Evolutionary conservation across 2,888 invertebrate species (phyloP), one percentile per base, ranked within the genome.

Genomic region (Lacanobia wlatinum): DNA sequence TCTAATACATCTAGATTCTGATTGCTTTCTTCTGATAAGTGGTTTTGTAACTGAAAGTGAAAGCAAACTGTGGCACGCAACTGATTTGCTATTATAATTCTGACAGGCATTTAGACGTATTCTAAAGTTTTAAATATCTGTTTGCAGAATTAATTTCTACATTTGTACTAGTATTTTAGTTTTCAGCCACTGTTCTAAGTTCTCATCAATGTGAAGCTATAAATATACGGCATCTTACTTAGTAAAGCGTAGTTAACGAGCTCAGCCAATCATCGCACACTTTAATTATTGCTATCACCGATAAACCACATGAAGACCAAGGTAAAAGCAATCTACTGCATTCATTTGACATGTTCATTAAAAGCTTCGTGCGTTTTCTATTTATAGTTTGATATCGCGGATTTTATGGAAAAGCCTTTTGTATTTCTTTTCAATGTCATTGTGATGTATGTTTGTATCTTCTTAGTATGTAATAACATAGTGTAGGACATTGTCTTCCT

Each of bases 401-500:
- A 52, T 52, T 56, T 55, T 50, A 43, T 18, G 9, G 10, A 61
- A 48, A 50, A 46, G 7, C 56, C 68, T 80, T 74, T 65, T 80
- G 56, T 34, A 16, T 34, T 28, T 55, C 0, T 2, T 55, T 56
- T n/a, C 18, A 9, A 23, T 34, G 14, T 52, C 9, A 16, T 67
- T 66, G 56, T 52, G 59, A 79, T 70, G 14, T 21, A 50, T 12
- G 16, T 0, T 60, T 55, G n/a, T 61, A 62, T 18, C 12, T 46
- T 65, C 53, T 52, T 55, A 59, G 53, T 68, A 28, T 52, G 43
- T 63, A 43, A 38, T 64, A 46, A 38, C 55, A 14, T 70, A 56
- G 38, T 63, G 40, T 64, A 34, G 23, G 23, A 18, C 16, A 53
- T 81, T 70, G 63, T 81, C 52, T 70, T 63, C 53, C 65, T 40